Evolutionary conservation across 2,113 vertebrate species (phyloP).

Genomic region (Osmerus eperlanus): DNA sequence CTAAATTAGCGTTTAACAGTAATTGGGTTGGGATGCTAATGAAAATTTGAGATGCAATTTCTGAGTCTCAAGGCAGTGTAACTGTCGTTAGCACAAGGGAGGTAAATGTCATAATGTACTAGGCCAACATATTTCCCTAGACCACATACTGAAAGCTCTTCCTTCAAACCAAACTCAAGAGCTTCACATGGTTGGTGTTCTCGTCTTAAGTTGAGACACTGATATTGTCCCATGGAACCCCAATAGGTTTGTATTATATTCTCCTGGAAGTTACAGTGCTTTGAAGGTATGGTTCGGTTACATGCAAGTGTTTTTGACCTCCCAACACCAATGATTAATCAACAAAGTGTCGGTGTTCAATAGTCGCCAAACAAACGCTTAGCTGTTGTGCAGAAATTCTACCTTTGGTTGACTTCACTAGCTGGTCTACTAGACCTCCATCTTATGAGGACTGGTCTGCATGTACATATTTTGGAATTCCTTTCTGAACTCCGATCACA

Average conservation of each 20-base stretch:
- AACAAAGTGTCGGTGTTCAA: slow-evolving; percentile 25
- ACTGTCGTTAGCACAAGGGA: not conserved
- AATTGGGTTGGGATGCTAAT: slow-evolving; percentile 23
- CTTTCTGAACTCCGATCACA: slow-evolving; percentile 34
- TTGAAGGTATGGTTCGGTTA: slow-evolving; percentile 37
- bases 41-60: slow-evolving; percentile 21
- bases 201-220: slow-evolving; percentile 11
- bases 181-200: not conserved
- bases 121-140: not conserved
- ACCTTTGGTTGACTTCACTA: slow-evolving; percentile 64
- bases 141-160: slow-evolving; percentile 6
- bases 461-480: slow-evolving; percentile 27
- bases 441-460: slow-evolving; percentile 59
- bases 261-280: slow-evolving; percentile 26
- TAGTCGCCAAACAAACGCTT: slow-evolving; percentile 46
- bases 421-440: slow-evolving; percentile 49
- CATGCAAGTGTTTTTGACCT: slow-evolving; percentile 26
- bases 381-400: slow-evolving; percentile 64
- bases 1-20: not conserved
- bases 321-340: slow-evolving; percentile 42
- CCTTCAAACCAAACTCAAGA: slow-evolving; percentile 15
- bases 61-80: slow-evolving; percentile 8
- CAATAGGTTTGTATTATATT: not conserved
- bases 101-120: slow-evolving; percentile 10
- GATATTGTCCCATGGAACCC: slow-evolving; percentile 18